A percentile compares a stretch with the other conserved stretches of the same genome.
These are phyloP conservation scores for Chaenocephalus aceratus DNA, from an alignment of 2,113 vertebrate species.

Conservation along the genomic window DNA sequence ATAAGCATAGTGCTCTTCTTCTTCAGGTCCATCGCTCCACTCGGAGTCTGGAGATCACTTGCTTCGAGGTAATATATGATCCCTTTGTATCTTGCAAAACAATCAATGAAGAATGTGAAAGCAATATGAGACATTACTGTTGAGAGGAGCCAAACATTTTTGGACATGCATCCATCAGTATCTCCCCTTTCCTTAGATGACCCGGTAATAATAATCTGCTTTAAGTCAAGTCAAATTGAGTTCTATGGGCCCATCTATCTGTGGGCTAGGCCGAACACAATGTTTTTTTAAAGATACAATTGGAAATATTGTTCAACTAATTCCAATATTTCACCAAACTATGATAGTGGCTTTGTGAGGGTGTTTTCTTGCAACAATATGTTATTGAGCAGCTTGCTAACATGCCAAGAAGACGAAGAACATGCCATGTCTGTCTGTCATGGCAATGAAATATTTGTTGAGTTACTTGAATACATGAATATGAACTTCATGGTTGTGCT, in stretches of 20 bases:
- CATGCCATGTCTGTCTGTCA: too few relatives aligned
- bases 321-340: too few relatives aligned
- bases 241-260: background rate
- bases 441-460: too few relatives aligned
- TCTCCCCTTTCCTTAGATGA: background rate
- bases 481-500: too few relatives aligned
- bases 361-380: background rate
- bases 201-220: background rate
- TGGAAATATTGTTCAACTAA: too few relatives aligned
- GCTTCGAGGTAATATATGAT: slow-evolving; percentile 20
- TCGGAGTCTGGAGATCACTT: background rate
- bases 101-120: slow-evolving; percentile 1
- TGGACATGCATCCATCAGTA: background rate
- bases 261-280: too few relatives aligned
- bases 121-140: background rate
- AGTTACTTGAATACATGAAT: too few relatives aligned
- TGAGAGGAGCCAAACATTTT: slow-evolving; percentile 20
- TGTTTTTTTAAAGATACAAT: too few relatives aligned
- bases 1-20: background rate
- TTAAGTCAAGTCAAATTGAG: background rate
- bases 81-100: slow-evolving; percentile 27
- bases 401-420: background rate
- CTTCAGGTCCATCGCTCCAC: slow-evolving; percentile 5
- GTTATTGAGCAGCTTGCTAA: background rate
- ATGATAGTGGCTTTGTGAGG: background rate